phyloP scores from a whole-genome alignment of 2,888 invertebrate species.

The Epinotia ramella region DNA sequence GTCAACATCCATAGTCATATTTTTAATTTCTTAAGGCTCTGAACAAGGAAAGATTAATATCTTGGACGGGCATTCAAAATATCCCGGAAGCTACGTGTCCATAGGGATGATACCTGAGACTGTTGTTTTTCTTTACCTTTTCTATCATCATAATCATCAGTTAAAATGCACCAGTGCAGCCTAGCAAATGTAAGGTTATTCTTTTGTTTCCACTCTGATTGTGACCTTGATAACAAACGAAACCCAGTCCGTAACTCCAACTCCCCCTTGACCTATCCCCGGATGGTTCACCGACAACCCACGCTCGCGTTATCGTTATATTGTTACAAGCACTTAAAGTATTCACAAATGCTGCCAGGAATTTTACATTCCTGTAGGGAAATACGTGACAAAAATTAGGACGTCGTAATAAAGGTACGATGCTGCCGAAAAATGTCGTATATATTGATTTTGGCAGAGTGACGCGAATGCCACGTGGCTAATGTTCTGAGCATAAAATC shows the following conservation, averaged over 20 bases:
- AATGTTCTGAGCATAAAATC: no score
- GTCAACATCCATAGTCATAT: no score
- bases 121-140: no score
- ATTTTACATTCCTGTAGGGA: slow-evolving; percentile 34
- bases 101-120: no score
- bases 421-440: not conserved
- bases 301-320: slow-evolving; percentile 24
- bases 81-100: no score
- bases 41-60: no score
- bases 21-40: no score
- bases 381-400: slow-evolving; percentile 37
- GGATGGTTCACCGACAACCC: slow-evolving; percentile 21
- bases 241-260: not conserved
- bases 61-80: no score
- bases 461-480: no score
- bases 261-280: not conserved
- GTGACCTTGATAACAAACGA: not conserved
- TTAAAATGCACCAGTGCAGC: no score
- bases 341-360: slow-evolving; percentile 19
- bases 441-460: not conserved
- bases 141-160: no score
- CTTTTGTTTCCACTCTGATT: not conserved
- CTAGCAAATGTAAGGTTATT: no score
- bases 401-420: slow-evolving; percentile 8
- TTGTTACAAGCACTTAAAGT: slow-evolving; percentile 33